A percentile compares a stretch with the other conserved stretches of the same genome.
These are phyloP conservation scores for Schizopygopsis malacanthus DNA, from an alignment of 2,797 vertebrate genomes.

Conservation along the genomic window DNA sequence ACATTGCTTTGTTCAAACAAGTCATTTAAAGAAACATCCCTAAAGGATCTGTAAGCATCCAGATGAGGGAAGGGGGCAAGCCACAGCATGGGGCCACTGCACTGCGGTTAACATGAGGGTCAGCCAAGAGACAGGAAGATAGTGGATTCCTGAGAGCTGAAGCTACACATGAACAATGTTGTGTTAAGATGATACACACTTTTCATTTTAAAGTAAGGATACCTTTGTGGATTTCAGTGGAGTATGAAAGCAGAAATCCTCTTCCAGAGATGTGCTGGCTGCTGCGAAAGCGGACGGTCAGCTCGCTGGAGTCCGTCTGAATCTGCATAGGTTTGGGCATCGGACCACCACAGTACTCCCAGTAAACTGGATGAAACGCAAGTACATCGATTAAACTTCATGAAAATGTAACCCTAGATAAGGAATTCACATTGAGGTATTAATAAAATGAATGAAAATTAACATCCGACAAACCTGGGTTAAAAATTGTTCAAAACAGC, in stretches of 20 bases:
- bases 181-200: neutral
- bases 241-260: slow-evolving; percentile 86
- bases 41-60: slow-evolving; percentile 3
- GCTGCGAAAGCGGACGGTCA: slow-evolving; percentile 82
- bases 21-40: slow-evolving; percentile 9
- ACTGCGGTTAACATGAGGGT: neutral
- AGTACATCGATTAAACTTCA: neutral
- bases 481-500: neutral
- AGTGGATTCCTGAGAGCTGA: neutral
- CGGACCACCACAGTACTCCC: slow-evolving; percentile 77
- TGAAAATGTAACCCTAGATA: neutral
- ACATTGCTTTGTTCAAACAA: slow-evolving; percentile 26
- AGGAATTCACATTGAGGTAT: neutral
- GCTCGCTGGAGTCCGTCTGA: slow-evolving; percentile 78
- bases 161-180: neutral
- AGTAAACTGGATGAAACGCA: slow-evolving; percentile 62
- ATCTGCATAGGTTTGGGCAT: slow-evolving; percentile 73
- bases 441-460: neutral
- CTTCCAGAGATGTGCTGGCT: slow-evolving; percentile 83
- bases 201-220: slow-evolving; percentile 29
- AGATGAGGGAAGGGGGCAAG: slow-evolving; percentile 16
- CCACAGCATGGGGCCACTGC: slow-evolving; percentile 10
- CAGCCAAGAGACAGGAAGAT: slow-evolving; percentile 27
- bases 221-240: slow-evolving; percentile 85
- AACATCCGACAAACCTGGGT: neutral